Percentiles rank a stretch among this genome's conserved stretches.
Conservation (phyloP, 2,888 invertebrate genomes). For the Boloria euphrosyne region DNA sequence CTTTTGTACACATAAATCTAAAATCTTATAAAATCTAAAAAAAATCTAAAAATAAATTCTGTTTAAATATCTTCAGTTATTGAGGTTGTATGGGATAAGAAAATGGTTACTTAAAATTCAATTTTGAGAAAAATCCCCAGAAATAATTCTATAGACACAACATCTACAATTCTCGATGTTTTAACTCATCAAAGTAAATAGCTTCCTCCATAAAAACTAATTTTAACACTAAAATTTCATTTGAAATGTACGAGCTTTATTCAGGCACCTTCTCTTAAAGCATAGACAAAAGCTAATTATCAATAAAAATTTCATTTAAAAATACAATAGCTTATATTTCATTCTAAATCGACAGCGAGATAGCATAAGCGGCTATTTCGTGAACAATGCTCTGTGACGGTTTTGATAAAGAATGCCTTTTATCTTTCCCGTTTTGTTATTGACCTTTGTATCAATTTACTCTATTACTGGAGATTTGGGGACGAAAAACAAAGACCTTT, state of each 20-base stretch:
- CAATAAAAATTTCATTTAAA: not conserved
- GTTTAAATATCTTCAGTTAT: too few species aligned
- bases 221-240: not conserved
- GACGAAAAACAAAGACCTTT: conserved; percentile 35
- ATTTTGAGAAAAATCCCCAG: too few species aligned
- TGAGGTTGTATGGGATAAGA: too few species aligned
- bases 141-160: too few species aligned
- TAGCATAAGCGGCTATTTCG: not conserved
- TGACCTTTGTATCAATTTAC: conserved; percentile 25
- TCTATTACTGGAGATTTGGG: conserved; percentile 15
- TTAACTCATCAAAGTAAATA: too few species aligned
- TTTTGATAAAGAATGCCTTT: conserved; percentile 25
- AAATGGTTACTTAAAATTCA: too few species aligned
- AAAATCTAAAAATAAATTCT: too few species aligned
- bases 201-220: too few species aligned
- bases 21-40: too few species aligned
- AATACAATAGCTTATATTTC: not conserved
- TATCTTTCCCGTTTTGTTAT: conserved; percentile 35
- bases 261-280: not conserved
- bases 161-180: too few species aligned
- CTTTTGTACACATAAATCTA: too few species aligned
- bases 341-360: conserved; percentile 2
- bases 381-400: not conserved
- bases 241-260: not conserved
- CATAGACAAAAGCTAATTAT: not conserved